Percentiles rank a stretch among this genome's conserved stretches.
phyloP scores from a whole-genome alignment of 2,113 vertebrate genomes.

The Nycticebus coucang region DNA sequence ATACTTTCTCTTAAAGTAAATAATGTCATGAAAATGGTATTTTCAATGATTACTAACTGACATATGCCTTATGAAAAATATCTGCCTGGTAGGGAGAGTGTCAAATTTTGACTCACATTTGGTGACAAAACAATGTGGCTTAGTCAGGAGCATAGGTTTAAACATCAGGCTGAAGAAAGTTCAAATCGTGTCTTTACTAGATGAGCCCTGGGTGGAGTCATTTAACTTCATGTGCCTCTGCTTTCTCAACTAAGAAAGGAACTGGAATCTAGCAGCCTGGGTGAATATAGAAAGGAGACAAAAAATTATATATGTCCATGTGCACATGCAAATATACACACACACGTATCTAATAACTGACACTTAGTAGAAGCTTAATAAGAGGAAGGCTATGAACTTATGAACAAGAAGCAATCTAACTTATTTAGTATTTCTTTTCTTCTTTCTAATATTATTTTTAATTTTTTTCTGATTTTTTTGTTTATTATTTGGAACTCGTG shows the following conservation, averaged over 20 bases:
- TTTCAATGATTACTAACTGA: conserved; percentile 28
- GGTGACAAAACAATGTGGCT: background rate
- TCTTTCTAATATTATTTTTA: background rate
- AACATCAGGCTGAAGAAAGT: background rate
- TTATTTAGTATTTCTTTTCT: background rate
- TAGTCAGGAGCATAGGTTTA: background rate
- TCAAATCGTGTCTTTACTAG: background rate
- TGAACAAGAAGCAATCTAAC: background rate
- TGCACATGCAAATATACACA: fast-evolving
- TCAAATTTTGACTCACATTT: background rate
- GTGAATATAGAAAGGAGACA: background rate
- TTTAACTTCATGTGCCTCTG: background rate
- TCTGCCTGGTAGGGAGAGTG: background rate
- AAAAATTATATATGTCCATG: background rate
- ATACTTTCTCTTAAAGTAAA: conserved; percentile 2
- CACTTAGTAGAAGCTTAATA: background rate
- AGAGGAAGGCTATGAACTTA: background rate
- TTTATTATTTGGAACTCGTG: too few relatives aligned
- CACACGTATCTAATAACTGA: background rate
- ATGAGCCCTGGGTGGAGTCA: background rate
- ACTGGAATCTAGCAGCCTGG: background rate
- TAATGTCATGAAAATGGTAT: background rate
- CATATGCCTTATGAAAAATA: conserved; percentile 1
- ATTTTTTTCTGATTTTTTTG: too few relatives aligned
- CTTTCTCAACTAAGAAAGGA: conserved; percentile 17